phyloP scores from a whole-genome alignment of 1,140 invertebrate species.

The Brachionus koreanus region DNA sequence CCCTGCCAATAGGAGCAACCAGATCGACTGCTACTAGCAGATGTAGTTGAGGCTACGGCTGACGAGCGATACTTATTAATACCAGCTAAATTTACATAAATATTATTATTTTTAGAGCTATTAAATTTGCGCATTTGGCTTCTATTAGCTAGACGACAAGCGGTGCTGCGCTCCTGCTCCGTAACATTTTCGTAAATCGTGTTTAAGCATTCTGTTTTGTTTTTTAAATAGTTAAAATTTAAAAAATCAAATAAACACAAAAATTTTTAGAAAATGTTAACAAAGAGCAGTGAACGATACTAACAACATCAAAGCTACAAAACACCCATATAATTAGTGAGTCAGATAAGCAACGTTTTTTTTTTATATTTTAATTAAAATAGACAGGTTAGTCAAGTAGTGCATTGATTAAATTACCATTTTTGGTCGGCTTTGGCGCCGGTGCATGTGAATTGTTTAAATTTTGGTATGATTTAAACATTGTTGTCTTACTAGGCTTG shows the following conservation, averaged over 20 bases:
- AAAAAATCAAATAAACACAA: neutral
- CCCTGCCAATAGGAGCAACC: slow-evolving; percentile 21
- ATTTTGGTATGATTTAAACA: slow-evolving; percentile 36
- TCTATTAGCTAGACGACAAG: slow-evolving; percentile 34
- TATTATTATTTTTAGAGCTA: slow-evolving; percentile 17
- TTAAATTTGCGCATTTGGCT: neutral
- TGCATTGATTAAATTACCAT: slow-evolving; percentile 7
- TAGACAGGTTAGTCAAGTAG: neutral
- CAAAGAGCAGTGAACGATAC: neutral
- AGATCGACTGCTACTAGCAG: neutral
- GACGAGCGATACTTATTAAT: slow-evolving; percentile 3
- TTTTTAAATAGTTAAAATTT: neutral
- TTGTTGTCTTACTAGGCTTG: neutral
- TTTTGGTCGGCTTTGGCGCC: neutral
- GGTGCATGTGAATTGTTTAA: neutral
- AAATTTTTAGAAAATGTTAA: slow-evolving; percentile 5
- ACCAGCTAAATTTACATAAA: slow-evolving; percentile 23
- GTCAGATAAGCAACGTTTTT: slow-evolving; percentile 36
- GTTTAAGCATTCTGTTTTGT: neutral
- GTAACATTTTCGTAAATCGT: slow-evolving; percentile 20
- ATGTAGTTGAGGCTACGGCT: slow-evolving; percentile 21
- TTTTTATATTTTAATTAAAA: neutral
- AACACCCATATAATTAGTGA: slow-evolving; percentile 24
- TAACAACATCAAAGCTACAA: neutral
- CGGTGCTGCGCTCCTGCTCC: neutral